Conservation (phyloP, 2,113 vertebrate species). For the Pseudopipra pipra region DNA sequence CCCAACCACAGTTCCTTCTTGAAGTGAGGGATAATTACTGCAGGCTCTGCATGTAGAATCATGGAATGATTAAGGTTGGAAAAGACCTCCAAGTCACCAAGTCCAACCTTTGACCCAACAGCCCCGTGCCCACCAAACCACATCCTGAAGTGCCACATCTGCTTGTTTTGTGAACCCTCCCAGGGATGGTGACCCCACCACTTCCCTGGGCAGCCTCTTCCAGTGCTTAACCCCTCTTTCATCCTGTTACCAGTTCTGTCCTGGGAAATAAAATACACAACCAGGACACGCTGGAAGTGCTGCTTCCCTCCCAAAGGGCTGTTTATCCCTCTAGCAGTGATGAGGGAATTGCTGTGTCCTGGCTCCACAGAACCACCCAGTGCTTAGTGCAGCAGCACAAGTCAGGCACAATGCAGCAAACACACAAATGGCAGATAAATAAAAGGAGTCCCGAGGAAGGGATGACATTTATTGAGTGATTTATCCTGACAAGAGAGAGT, state of each 20-base stretch:
- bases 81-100: neutral
- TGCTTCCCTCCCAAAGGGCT: neutral
- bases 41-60: neutral
- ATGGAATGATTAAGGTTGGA: neutral
- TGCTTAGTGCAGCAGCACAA: neutral
- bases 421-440: neutral
- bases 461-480: neutral
- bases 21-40: neutral
- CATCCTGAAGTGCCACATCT: neutral
- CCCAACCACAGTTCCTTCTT: neutral
- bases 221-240: neutral
- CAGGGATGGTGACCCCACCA: neutral
- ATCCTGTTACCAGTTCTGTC: neutral
- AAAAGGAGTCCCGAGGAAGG: neutral
- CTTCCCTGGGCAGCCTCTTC: neutral
- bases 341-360: neutral
- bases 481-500: neutral
- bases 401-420: neutral
- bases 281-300: fast-evolving
- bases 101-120: neutral
- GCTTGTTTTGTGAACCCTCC: neutral
- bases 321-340: neutral
- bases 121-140: neutral
- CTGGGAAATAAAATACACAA: neutral
- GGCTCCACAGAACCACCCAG: neutral